Evolutionary conservation across 2,888 invertebrate genomes (phyloP).

Genomic region (Nematopogon swammerdamellus): DNA sequence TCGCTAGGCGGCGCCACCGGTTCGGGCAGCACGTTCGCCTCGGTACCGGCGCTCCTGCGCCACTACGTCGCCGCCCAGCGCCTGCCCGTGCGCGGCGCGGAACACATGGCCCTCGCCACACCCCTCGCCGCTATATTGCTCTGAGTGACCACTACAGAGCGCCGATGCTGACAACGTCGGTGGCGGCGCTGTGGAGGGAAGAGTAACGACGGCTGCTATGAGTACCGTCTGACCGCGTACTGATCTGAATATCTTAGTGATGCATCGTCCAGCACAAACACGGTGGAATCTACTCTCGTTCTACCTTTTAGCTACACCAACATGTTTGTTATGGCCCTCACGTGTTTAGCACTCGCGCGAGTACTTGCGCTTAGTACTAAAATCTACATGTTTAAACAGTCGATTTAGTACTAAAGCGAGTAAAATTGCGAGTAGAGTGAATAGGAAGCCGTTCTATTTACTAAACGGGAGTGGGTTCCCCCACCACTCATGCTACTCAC

Average conservation of each 20-base stretch:
- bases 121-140: conserved; percentile 85
- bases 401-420: no score
- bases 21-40: conserved; percentile 88
- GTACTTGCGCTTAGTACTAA: no score
- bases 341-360: no score
- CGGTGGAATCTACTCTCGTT: no score
- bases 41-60: conserved; percentile 92
- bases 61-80: conserved; percentile 88
- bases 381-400: no score
- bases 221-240: conserved; percentile 7
- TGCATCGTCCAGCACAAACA: conserved; percentile 4
- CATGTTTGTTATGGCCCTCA: no score
- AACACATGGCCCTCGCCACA: conserved; percentile 92
- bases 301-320: no score
- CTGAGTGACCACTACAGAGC: conserved; percentile 25
- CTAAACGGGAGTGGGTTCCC: no score
- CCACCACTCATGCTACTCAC: no score
- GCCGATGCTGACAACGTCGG: no score
- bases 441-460: no score
- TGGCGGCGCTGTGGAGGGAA: conserved; percentile 12
- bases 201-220: conserved; percentile 6
- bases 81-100: conserved; percentile 91
- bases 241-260: conserved; percentile 17
- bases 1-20: conserved; percentile 90
- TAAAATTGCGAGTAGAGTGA: no score